A percentile compares a stretch with the other conserved stretches of the same genome.
phyloP scores from a whole-genome alignment of 2,113 vertebrate genomes.

The Chlorocebus sabaeus region DNA sequence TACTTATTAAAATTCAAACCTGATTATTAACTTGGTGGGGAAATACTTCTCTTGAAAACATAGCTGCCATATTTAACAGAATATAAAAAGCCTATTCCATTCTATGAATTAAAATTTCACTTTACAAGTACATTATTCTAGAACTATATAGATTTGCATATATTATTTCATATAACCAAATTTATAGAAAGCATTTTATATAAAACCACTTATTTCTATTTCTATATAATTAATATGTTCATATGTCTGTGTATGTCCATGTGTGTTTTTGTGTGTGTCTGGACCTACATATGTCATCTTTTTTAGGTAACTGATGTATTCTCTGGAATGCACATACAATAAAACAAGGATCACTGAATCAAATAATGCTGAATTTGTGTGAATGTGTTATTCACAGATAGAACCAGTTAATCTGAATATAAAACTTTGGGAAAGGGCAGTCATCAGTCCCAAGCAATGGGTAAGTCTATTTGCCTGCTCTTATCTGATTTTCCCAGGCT shows the following conservation, averaged over 20 bases:
- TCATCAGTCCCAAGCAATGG: background rate
- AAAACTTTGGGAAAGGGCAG: background rate
- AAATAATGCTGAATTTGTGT: conserved; percentile 5
- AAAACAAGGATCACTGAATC: background rate
- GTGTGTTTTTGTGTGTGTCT: background rate
- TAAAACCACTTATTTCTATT: conserved; percentile 16
- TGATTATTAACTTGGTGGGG: conserved; percentile 7
- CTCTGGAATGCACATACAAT: background rate
- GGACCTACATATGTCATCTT: background rate
- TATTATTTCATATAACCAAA: conserved; percentile 1
- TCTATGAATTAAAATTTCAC: conserved; percentile 38
- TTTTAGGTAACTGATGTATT: background rate
- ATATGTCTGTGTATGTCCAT: background rate
- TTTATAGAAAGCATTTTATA: background rate
- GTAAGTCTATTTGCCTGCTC: background rate
- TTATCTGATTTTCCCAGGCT: background rate
- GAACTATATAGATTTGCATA: conserved; percentile 30
- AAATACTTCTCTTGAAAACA: conserved; percentile 27
- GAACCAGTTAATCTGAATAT: background rate
- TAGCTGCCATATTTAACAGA: conserved; percentile 28
- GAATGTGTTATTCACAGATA: background rate
- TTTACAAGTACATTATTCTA: background rate
- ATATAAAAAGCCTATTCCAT: background rate
- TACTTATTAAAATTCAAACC: conserved; percentile 46
- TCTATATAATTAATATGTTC: background rate